phyloP scores from a whole-genome alignment of 2,888 invertebrate genomes.

The Pachliopta kotzebuea region DNA sequence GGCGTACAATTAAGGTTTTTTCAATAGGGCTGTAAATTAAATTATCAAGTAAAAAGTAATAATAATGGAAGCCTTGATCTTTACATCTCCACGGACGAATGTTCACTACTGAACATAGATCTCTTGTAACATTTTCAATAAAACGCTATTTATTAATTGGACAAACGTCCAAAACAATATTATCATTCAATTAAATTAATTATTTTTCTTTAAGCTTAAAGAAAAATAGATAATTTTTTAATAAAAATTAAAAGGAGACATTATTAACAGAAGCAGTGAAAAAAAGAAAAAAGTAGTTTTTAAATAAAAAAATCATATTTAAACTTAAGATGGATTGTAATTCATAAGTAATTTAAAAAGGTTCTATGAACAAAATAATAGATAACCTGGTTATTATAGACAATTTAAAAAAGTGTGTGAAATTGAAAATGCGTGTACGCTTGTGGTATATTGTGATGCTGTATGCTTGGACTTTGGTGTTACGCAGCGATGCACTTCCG shows the following conservation, averaged over 20 bases:
- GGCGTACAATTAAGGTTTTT: too few relatives aligned
- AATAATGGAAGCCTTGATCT: too few relatives aligned
- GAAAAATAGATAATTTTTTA: too few relatives aligned
- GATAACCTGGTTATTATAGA: constrained; percentile 14
- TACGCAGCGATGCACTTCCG: constrained; percentile 61
- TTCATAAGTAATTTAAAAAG: background rate
- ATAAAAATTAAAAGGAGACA: background rate
- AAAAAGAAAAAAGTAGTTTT: background rate
- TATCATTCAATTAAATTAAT: too few relatives aligned
- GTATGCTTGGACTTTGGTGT: constrained; percentile 55
- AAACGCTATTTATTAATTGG: too few relatives aligned
- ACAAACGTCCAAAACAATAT: too few relatives aligned
- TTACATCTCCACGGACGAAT: too few relatives aligned
- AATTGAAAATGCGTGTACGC: constrained; percentile 51
- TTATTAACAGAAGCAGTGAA: background rate
- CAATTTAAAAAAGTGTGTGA: constrained; percentile 24
- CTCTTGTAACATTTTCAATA: too few relatives aligned
- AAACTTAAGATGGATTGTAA: background rate
- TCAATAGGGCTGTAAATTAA: too few relatives aligned
- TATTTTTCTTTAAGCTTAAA: too few relatives aligned
- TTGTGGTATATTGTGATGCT: constrained; percentile 57
- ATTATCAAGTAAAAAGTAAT: too few relatives aligned
- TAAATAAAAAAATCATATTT: background rate
- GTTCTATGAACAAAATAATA: background rate
- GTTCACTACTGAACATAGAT: too few relatives aligned